Conservation (phyloP, 1,140 invertebrate genomes). For the Lepidurus couesii region DNA sequence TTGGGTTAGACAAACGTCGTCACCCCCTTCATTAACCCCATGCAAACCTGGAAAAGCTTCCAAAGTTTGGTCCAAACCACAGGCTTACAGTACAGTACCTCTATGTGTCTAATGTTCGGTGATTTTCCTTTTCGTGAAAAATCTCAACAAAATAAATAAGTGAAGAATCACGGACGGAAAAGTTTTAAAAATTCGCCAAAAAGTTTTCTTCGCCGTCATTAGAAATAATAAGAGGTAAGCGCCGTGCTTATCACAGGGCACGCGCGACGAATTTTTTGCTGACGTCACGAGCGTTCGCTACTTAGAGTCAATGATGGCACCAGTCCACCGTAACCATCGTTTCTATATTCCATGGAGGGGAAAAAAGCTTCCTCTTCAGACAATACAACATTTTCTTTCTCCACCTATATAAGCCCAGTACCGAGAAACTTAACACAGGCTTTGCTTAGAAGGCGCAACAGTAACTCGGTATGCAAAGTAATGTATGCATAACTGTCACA, state of each 20-base stretch:
- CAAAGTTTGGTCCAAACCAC: not conserved
- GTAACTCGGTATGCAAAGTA: not conserved
- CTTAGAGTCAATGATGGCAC: not conserved
- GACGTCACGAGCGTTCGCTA: not conserved
- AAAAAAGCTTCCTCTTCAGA: not conserved
- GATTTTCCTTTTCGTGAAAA: not conserved
- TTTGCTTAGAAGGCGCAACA: not conserved
- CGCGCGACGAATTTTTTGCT: constrained; percentile 14
- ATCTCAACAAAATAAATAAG: not conserved
- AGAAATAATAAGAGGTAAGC: constrained; percentile 16
- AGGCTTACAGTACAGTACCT: no score
- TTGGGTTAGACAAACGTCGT: constrained; percentile 7
- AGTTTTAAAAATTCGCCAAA: not conserved
- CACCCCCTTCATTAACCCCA: constrained; percentile 14
- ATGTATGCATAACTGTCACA: constrained; percentile 15
- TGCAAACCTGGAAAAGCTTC: not conserved
- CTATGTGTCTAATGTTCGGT: not conserved
- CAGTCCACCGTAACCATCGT: not conserved
- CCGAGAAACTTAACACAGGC: not conserved
- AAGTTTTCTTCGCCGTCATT: constrained; percentile 9
- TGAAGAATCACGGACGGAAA: not conserved
- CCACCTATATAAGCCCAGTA: not conserved
- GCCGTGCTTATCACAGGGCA: constrained; percentile 20
- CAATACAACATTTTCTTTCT: not conserved
- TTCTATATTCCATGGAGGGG: not conserved